Evolutionary conservation across 2,113 vertebrate genomes (phyloP), one percentile per base, ranked within the genome.

Genomic region (Girardinichthys multiradiatus): DNA sequence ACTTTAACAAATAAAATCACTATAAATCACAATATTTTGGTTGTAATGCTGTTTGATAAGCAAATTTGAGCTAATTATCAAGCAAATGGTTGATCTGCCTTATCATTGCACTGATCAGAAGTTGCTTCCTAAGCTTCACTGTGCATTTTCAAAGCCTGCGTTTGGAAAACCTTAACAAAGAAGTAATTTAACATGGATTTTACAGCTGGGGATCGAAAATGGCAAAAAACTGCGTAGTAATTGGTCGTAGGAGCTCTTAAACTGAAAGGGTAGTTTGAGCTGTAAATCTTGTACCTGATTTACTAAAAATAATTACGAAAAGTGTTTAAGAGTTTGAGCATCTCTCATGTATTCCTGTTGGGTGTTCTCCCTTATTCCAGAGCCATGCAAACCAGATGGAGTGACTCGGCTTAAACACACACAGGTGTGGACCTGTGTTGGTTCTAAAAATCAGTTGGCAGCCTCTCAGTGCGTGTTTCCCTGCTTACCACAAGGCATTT

Each of bases 351-450:
- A 57, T 21, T 58, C 4, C 27, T 30, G 62, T 26, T 12, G 29
- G 2, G 33, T 68, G 66, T 81, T 57, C 26, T 61, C 60, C 39
- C 39, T 54, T 70, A 72, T 82, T 71, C 70, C 72, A 65, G 17
- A 48, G 26, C 54, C 64, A 24, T 57, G 35, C 12, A 31, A 71
- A 73, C 62, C 54, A 79, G 63, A 57, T 77, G 72, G 69, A 79
- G 39, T 27, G 5, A 29, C 75, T 54, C 48, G 24, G 29, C 30
- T 42, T 54, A 54, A 42, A 68, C 72, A 4, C 57, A 48, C 15
- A 57, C 63, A 73, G 80, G 77, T 80, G 74, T 75, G 39, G 51
- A 42, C 75, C 51, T 66, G 30, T 37, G 59, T 70, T 57, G 10
- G 51, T 24, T 65, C n/a, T 66, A 35, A 57, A 33, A 10, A 39